phyloP scores from a whole-genome alignment of 2,797 vertebrate species.

The Choloepus didactylus region DNA sequence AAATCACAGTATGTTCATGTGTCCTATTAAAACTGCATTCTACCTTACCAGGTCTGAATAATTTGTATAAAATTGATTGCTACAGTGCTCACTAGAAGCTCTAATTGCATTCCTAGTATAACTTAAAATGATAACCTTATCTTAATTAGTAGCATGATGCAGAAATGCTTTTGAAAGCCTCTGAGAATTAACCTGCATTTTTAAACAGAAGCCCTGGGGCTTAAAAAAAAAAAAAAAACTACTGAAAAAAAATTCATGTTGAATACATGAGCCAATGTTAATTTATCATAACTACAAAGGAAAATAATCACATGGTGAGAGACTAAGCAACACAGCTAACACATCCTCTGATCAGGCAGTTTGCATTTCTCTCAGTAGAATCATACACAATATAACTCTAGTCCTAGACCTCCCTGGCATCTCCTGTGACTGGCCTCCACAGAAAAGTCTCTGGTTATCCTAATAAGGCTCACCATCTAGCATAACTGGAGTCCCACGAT shows the following conservation, averaged over 20 bases:
- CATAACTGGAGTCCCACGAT: background rate
- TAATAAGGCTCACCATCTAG: background rate
- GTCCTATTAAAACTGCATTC: slow-evolving; percentile 87
- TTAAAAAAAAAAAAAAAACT: slow-evolving; percentile 37
- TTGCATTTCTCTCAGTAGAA: background rate
- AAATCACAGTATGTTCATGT: slow-evolving; percentile 85
- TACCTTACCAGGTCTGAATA: slow-evolving; percentile 87
- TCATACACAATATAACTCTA: background rate
- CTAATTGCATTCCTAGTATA: slow-evolving; percentile 90
- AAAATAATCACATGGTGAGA: slow-evolving; percentile 77
- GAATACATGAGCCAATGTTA: slow-evolving; percentile 77
- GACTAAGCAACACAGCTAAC: slow-evolving; percentile 40
- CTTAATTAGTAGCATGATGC: slow-evolving; percentile 91
- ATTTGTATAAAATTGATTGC: slow-evolving; percentile 90
- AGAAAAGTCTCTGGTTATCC: slow-evolving; percentile 17
- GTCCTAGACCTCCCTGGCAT: background rate
- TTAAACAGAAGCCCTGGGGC: slow-evolving; percentile 84
- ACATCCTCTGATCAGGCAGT: background rate
- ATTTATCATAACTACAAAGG: slow-evolving; percentile 84
- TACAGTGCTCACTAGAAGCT: slow-evolving; percentile 88
- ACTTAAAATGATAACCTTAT: slow-evolving; percentile 92
- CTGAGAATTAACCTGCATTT: slow-evolving; percentile 88
- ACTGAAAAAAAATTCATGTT: slow-evolving; percentile 70
- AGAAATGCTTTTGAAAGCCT: slow-evolving; percentile 88
- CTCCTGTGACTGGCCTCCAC: background rate